Evolutionary conservation across 1,140 invertebrate species (phyloP), one percentile per base, ranked within the genome.

Genomic region (Drosophila repleta): DNA sequence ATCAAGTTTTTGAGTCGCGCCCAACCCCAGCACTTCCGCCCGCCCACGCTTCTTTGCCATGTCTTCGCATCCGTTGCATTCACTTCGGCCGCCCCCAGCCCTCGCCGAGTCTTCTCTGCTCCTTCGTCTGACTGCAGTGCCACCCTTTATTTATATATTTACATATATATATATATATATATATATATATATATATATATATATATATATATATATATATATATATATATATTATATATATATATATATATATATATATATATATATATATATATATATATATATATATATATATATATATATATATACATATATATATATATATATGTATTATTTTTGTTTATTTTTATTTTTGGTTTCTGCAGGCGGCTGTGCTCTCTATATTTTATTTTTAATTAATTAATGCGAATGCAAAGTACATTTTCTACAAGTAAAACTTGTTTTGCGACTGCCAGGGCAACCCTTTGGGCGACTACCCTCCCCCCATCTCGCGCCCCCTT

Each of bases 311-410:
- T n/a, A n/a, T 26, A 26, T 67, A 53, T 56, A 46, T 43, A 41
- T 46, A 67, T 39, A 57, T 32, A 51, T 18, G 53, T n/a, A 26
- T 52, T 53, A 58, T 52, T 52, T 48, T 41, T 51, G 24, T 46
- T n/a, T n/a, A 49, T 49, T 41, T 60, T 39, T 21, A 46, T 15
- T 46, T 55, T 62, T 69, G 37, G 57, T 52, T 62, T 67, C 60
- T 70, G 67, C 66, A 68, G 65, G 66, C 66, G 58, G 48, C 65
- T 29, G 49, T n/a, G 41, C 58, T 72, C 64, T 66, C 53, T 81
- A 83, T 88, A 89, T 88, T 88, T 88, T 88, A 88, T 90, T 90
- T 90, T 90, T 90, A 90, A 90, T 90, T 90, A 90, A 90, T 90
- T 90, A 90, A 90, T 90, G 88, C 84, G 87, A 90, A 88, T 84